Base-by-base conservation (phyloP, 2,888 invertebrate species). In the Drymonia ruficornis region DNA sequence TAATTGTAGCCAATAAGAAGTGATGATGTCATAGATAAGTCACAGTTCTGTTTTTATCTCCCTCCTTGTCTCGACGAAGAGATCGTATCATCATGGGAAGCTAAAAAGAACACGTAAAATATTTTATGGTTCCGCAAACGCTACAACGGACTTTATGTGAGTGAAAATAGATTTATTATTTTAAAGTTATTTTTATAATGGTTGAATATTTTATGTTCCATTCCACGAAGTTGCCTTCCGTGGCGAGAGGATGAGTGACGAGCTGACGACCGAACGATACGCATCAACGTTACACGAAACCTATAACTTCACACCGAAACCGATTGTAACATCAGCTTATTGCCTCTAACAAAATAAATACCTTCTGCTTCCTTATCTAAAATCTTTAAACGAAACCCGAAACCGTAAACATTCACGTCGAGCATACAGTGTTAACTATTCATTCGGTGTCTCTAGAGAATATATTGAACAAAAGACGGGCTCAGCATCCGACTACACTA, bases 371-470 rank as follows among this genome's bases (percentile, higher is more conserved):
- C 76, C 77, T 86, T 91, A 92, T 91, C 91, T 83, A 74, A 74
- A 84, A 91, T 92, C 92, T 92, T 86, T 81, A 86, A 85, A 86
- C 82, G 91, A 87, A 92, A 92, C 87, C 86, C 86, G 87, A 92
- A 91, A 91, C 92, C 91, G 86, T 91, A 89, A 89, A 91, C 88
- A 89, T 87, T 84, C 83, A 81, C 83, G 84, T 77, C 84, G 84
- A 87, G 82, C 84, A 85, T 80, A 87, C 83, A 81, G 83, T 84
- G 84, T 88, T 91, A 90, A 91, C 88, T 88, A 91, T 90, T 89
- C 88, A 88, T 88, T 87, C 83, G 78, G 78, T 81, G 87, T 86
- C 86, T 84, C 84, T 75, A 76, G 87, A 80, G 89, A 85, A 87
- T 88, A 87, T 86, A 88, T 87, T 86, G 90, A 91, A 91, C 91